Percentiles rank a stretch among this genome's conserved stretches.
Conservation (phyloP, 2,113 vertebrate species). For the Podarcis muralis region DNA sequence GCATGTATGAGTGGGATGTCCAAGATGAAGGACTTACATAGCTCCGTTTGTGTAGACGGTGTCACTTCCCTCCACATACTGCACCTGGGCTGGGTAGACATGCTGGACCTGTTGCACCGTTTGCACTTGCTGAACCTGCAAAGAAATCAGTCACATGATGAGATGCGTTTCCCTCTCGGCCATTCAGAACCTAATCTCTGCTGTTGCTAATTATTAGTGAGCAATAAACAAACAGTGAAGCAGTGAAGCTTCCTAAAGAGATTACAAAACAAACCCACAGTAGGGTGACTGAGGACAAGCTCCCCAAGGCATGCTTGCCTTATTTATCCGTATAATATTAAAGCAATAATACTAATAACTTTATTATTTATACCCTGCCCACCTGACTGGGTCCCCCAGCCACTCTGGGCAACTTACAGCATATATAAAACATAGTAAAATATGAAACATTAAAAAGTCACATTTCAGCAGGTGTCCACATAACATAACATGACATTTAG, state of each 20-base stretch:
- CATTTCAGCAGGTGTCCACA: not conserved
- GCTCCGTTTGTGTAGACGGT: constrained; percentile 87
- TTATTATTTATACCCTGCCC: too few relatives aligned
- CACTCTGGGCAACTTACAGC: too few relatives aligned
- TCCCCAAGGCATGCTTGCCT: not conserved
- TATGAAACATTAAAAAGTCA: too few relatives aligned
- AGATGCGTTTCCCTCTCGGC: not conserved
- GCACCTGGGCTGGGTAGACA: constrained; percentile 85
- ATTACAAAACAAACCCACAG: not conserved
- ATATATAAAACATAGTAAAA: too few relatives aligned
- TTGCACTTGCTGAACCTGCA: constrained; percentile 83
- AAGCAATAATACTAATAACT: too few relatives aligned
- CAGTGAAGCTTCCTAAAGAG: not conserved
- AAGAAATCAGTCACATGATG: constrained; percentile 57
- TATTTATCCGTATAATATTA: not conserved
- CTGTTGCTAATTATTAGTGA: not conserved
- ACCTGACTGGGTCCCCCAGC: too few relatives aligned
- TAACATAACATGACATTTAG: not conserved
- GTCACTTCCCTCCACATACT: constrained; percentile 86
- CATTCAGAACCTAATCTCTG: not conserved
- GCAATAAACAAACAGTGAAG: not conserved
- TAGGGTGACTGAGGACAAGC: not conserved
- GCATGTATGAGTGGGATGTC: not conserved
- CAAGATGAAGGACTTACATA: constrained; percentile 77
- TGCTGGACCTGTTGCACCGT: constrained; percentile 84